Base-by-base conservation (phyloP, 2,113 vertebrate species). In the Daphoenositta chrysoptera region DNA sequence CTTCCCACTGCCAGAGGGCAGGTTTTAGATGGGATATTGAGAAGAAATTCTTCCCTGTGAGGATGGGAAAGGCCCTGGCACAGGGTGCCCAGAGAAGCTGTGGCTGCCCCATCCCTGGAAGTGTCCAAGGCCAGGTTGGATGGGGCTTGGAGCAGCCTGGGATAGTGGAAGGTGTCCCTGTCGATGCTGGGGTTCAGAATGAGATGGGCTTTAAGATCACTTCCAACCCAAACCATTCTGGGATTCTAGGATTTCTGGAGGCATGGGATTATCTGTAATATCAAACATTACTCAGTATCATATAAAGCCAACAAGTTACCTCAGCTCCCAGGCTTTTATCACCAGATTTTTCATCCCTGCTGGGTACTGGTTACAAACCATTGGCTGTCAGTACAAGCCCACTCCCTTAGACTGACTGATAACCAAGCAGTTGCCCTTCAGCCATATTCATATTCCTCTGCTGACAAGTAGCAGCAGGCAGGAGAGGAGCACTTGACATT, bases 361-460 rank as follows among this genome's bases (percentile, higher is more conserved):
- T 70, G 65, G 42, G 70, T 42, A 53, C 76, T 11, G 73, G 71
- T 70, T 83, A 69, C 50, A 69, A 69, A 77, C 66, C 58, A 65
- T 73, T 63, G 72, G 42, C 79, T 93, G 63, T 80, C 65, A 70
- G 12, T 39, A 53, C 85, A 80, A 39, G 85, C 45, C 66, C 5
- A 10, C 40, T 83, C 75, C 75, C 92, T 79, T 2, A 35, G 71
- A 80, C 48, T 72, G 68, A 61, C 75, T 83, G 88, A 94, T 92
- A 90, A 72, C 44, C 42, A 18, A 68, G 68, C 24, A 44, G 60
- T 33, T 93, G 71, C 90, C 93, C 87, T 88, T 70, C 27, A 77
- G 90, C 63, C 44, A 33, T 16, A 33, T 13, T 13, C 2, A 87
- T 89, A 31, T 28, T 90, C 31, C 39, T 85, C 63, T 58, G 42